These are phyloP conservation scores for Archilochus colubris DNA, from an alignment of 2,113 vertebrate genomes.

Conservation along the genomic window DNA sequence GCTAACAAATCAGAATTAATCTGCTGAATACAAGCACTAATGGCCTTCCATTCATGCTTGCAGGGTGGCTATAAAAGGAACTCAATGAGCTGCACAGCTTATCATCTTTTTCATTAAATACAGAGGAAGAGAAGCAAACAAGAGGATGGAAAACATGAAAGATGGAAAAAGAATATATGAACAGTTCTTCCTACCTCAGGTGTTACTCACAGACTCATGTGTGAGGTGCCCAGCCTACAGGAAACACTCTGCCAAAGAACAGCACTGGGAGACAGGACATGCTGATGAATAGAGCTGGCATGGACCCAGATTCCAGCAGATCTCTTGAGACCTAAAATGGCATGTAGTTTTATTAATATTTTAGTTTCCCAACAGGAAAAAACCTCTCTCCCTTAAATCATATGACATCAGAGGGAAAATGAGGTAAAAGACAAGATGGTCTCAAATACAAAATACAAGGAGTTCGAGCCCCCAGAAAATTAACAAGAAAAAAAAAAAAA, in stretches of 20 bases:
- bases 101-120: not conserved
- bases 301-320: not conserved
- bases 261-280: fast-evolving
- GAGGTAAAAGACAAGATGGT: not conserved
- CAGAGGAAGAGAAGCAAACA: not conserved
- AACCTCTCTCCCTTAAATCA: not conserved
- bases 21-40: not conserved
- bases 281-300: not conserved
- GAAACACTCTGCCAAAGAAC: not conserved
- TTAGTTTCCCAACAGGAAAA: not conserved
- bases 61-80: not conserved
- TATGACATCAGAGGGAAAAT: not conserved
- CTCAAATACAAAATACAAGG: not conserved
- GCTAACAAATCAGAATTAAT: not conserved
- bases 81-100: not conserved
- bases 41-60: not conserved
- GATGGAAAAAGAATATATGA: not conserved
- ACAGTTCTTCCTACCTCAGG: not conserved
- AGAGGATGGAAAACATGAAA: not conserved
- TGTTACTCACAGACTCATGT: fast-evolving
- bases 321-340: not conserved
- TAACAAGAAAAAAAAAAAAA: not conserved
- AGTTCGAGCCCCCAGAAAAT: not conserved
- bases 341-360: not conserved
- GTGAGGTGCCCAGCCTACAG: not conserved